Evolutionary conservation across 2,888 invertebrate genomes (phyloP), one percentile per base, ranked within the genome.

Genomic region (Tuberolachnus salignus): DNA sequence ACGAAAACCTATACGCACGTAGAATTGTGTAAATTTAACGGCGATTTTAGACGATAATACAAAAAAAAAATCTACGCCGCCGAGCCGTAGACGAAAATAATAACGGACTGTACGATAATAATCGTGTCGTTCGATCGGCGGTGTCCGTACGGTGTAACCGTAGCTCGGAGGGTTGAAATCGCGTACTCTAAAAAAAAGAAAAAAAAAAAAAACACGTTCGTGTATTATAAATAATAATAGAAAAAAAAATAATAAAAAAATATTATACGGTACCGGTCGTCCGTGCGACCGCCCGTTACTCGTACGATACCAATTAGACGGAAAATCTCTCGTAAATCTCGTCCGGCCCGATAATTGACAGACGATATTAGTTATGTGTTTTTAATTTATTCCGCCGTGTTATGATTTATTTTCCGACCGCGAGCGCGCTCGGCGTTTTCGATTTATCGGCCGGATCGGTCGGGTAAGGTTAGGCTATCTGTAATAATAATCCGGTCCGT

Each of bases 261-360:
- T 57, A 61, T 34, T 16, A 61, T 42, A 61, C 13, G 23, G 44
- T 2, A 19, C 13, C 14, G 64, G 16, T 46, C 26, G 57, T 59
- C 44, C 10, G n/a, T n/a, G n/a, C n/a, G n/a, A n/a, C n/a, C 34
- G 34, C 34, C 6, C 34, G 34, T 34, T 26, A n/a, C n/a, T 63
- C 34, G 34, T 51, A 67, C 14, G 51, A 61, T 73, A 73, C 63
- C 73, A 63, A 73, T 73, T 73, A 53, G 73, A 73, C 51, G 73
- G 59, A 61, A 21, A 73, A 53, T 9, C 63, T 14, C 46, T 73
- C 73, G 1, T 73, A 73, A 73, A 73, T 73, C 73, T 51, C 51
- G 51, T 21, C 4, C 61, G 34, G 16, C 42, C 51, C 51, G 49
- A 73, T 73, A 73, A 73, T 73, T 73, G 73, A 63, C 73, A 73